Percentiles rank a stretch among this genome's conserved stretches.
phyloP scores from a whole-genome alignment of 2,113 vertebrate species.

The Esox niger region DNA sequence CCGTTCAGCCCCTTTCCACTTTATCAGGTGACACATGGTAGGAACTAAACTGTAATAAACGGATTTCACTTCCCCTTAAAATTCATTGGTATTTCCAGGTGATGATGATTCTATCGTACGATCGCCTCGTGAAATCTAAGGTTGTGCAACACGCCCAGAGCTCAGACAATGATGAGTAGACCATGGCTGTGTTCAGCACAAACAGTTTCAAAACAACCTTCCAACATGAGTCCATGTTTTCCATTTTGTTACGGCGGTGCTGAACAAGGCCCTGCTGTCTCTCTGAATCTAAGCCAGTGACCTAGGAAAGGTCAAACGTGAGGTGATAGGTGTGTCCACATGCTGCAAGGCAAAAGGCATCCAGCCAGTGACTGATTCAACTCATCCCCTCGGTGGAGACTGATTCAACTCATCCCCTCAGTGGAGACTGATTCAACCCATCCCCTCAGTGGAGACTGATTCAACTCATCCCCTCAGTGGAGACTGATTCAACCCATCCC shows the following conservation, averaged over 20 bases:
- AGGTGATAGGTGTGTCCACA: not conserved
- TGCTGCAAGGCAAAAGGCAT: too few relatives aligned
- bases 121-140: conserved; percentile 69
- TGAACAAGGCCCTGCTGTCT: not conserved
- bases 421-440: not conserved
- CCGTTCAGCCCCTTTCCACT: not conserved
- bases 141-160: conserved; percentile 52
- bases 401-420: not conserved
- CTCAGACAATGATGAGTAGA: conserved; percentile 61
- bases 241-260: not conserved
- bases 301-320: not conserved
- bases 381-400: too few relatives aligned
- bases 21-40: not conserved
- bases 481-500: not conserved
- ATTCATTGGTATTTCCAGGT: conserved; percentile 57
- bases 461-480: not conserved
- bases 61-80: not conserved
- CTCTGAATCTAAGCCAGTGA: not conserved
- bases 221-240: too few relatives aligned
- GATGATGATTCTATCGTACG: conserved; percentile 76
- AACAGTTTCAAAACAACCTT: too few relatives aligned
- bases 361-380: not conserved
- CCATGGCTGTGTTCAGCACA: conserved; percentile 12
- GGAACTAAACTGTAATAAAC: not conserved
- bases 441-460: not conserved